Percentiles rank a stretch among this genome's conserved stretches.
phyloP scores from a whole-genome alignment of 1,140 invertebrate species.

The Drosophila navojoa region DNA sequence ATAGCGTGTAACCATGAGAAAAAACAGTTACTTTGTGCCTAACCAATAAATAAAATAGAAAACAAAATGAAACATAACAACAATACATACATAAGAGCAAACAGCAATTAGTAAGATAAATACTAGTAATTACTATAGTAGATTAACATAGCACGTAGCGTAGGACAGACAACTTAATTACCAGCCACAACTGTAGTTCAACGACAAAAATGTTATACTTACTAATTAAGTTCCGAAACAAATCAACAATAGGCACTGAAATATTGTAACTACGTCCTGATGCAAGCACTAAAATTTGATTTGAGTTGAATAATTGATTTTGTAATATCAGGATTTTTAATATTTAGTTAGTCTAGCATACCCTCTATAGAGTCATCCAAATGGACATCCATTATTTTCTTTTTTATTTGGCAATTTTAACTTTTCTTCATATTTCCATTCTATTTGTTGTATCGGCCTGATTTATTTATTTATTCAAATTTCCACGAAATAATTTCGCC shows the following conservation, averaged over 20 bases:
- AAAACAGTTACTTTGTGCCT: constrained; percentile 79
- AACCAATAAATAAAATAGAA: constrained; percentile 49
- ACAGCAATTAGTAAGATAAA: constrained; percentile 61
- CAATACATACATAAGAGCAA: constrained; percentile 64
- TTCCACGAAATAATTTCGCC: no score
- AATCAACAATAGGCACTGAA: not conserved
- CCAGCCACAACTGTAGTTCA: not conserved
- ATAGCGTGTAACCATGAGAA: constrained; percentile 60
- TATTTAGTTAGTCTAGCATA: no score
- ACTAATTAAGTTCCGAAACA: not conserved
- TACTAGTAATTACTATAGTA: constrained; percentile 58
- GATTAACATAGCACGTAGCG: constrained; percentile 54
- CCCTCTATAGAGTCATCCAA: no score
- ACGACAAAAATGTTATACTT: constrained; percentile 2
- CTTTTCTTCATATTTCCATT: no score
- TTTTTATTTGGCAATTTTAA: no score
- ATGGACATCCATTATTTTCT: no score
- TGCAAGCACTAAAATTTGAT: not conserved
- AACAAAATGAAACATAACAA: constrained; percentile 20
- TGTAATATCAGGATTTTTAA: no score
- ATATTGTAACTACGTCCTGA: not conserved
- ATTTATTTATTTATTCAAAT: not conserved
- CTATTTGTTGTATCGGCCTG: not conserved
- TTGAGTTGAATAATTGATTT: not conserved
- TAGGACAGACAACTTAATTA: constrained; percentile 36